Conservation (phyloP, 2,797 vertebrate genomes). For the Percopsis omiscomaycus region DNA sequence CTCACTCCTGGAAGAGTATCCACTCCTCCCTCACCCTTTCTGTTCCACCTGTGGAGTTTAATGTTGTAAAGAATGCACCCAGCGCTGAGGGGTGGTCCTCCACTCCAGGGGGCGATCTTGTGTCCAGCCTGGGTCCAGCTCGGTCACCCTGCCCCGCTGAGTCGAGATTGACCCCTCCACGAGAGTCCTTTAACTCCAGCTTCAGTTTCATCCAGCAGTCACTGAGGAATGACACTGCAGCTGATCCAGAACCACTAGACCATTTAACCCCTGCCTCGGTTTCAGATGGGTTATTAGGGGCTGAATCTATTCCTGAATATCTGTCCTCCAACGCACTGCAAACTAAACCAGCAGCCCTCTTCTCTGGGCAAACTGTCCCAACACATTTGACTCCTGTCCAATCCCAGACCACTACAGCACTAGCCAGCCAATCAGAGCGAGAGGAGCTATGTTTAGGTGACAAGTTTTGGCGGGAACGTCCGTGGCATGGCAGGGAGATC, state of each 20-base stretch:
- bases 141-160: conserved; percentile 3
- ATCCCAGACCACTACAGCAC: background rate
- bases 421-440: conserved; percentile 27
- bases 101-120: conserved; percentile 27
- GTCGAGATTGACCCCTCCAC: background rate
- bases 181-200: conserved; percentile 78
- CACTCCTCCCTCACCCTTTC: conserved; percentile 17
- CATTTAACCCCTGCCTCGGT: background rate
- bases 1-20: conserved; percentile 28
- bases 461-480: conserved; percentile 59
- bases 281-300: conserved; percentile 3
- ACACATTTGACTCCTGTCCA: conserved; percentile 33
- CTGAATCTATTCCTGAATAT: background rate
- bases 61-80: conserved; percentile 9
- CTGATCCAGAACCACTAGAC: background rate
- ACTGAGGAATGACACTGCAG: conserved; percentile 48
- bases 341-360: conserved; percentile 22
- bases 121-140: conserved; percentile 10
- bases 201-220: conserved; percentile 91
- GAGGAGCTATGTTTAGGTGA: conserved; percentile 32
- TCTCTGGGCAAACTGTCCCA: conserved; percentile 17
- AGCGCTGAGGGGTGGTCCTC: conserved; percentile 6
- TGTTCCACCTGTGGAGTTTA: conserved; percentile 21
- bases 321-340: conserved; percentile 20
- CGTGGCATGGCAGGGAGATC: conserved; percentile 45